These are phyloP conservation scores for Hybos culiciformis DNA, from an alignment of 2,888 invertebrate genomes.

Conservation along the genomic window DNA sequence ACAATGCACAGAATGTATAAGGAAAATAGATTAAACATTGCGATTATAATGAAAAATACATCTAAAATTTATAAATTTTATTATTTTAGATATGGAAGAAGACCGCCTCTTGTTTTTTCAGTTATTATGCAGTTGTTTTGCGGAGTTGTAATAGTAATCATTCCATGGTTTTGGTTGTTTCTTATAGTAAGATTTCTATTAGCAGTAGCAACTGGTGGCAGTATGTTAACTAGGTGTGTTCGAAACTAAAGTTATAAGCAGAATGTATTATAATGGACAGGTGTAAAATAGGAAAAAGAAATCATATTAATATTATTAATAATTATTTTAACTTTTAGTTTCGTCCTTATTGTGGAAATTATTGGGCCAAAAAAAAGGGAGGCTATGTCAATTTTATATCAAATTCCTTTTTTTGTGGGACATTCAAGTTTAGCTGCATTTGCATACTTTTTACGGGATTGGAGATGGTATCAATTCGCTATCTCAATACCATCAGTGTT, in stretches of 20 bases:
- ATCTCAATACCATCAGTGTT: conserved; percentile 46
- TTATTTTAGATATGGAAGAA: conserved; percentile 52
- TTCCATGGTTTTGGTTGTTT: conserved; percentile 48
- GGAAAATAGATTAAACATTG: too few relatives aligned
- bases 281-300: background rate
- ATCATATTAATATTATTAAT: background rate
- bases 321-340: conserved; percentile 31
- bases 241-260: conserved; percentile 15
- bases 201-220: conserved; percentile 61
- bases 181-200: conserved; percentile 51
- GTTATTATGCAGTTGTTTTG: conserved; percentile 53
- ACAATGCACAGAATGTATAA: too few relatives aligned
- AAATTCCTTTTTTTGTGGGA: conserved; percentile 51
- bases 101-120: conserved; percentile 52
- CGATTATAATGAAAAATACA: too few relatives aligned
- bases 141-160: conserved; percentile 54
- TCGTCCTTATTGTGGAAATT: conserved; percentile 49
- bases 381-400: conserved; percentile 39
- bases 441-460: conserved; percentile 38
- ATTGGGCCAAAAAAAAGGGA: conserved; percentile 32
- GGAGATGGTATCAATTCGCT: conserved; percentile 48
- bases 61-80: background rate
- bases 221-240: conserved; percentile 50
- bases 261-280: too few relatives aligned
- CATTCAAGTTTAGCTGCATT: conserved; percentile 27